Conservation (phyloP, 2,113 vertebrate species). For the Propithecus coquereli region DNA sequence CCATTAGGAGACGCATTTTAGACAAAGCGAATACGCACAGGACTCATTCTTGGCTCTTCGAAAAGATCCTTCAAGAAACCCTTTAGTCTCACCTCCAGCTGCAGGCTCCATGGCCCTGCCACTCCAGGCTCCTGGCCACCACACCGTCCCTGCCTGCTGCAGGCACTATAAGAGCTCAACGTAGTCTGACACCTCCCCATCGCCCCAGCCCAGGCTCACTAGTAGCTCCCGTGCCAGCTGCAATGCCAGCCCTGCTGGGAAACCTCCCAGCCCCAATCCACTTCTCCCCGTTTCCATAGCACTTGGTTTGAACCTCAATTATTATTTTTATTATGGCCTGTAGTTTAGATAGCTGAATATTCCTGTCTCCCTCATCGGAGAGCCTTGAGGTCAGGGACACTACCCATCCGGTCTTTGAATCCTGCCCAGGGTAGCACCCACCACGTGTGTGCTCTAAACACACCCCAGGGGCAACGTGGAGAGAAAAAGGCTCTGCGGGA, state of each 20-base stretch:
- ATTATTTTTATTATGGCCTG: background rate
- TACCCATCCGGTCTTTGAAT: background rate
- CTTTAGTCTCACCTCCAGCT: background rate
- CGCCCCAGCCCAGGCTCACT: background rate
- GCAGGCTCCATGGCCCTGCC: background rate
- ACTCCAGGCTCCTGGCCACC: no score
- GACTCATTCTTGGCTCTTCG: background rate
- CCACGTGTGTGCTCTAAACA: background rate
- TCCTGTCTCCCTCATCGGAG: background rate
- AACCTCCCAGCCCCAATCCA: background rate
- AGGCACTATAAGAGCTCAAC: background rate
- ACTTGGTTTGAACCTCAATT: background rate
- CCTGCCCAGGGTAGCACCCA: background rate
- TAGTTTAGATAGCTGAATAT: background rate
- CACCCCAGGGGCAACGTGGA: background rate
- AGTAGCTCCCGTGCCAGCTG: background rate
- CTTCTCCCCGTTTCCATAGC: background rate
- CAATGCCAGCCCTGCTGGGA: background rate
- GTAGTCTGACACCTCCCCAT: background rate
- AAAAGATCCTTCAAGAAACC: background rate
- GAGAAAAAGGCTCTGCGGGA: background rate
- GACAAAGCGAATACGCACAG: background rate
- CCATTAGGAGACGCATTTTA: background rate
- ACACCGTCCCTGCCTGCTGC: fast-evolving
- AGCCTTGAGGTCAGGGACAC: background rate